These are phyloP conservation scores for Mimumesa dahlbomi DNA, from an alignment of 2,888 invertebrate species.

Conservation along the genomic window DNA sequence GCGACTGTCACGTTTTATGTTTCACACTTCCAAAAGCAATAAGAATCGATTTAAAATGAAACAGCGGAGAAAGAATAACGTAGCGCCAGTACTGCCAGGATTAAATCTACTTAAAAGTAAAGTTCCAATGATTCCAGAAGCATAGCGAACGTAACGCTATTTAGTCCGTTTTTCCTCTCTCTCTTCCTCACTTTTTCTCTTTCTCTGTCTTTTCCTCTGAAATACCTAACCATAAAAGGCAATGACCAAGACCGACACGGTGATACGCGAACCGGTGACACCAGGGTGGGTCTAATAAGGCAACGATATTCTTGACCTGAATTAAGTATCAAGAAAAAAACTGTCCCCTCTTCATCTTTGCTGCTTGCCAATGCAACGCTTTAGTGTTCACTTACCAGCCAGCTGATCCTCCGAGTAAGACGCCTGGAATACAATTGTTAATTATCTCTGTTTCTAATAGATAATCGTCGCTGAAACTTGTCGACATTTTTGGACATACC, in stretches of 20 bases:
- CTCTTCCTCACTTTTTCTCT: slow-evolving; percentile 4
- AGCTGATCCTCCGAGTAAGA: slow-evolving; percentile 95
- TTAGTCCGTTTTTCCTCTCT: slow-evolving; percentile 27
- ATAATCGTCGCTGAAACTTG: no score
- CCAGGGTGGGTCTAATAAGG: slow-evolving; percentile 75
- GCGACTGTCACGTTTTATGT: no score
- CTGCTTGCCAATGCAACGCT: slow-evolving; percentile 77
- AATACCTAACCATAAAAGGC: slow-evolving; percentile 75
- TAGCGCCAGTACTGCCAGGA: no score
- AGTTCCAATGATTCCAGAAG: no score
- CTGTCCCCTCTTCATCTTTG: slow-evolving; percentile 63
- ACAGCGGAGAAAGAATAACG: no score
- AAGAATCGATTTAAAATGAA: no score
- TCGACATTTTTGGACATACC: no score
- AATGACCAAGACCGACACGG: slow-evolving; percentile 66
- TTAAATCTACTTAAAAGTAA: no score
- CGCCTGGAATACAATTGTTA: slow-evolving; percentile 83
- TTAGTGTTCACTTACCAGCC: slow-evolving; percentile 88
- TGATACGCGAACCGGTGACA: slow-evolving; percentile 50
- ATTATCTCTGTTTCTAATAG: background rate
- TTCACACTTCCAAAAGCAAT: no score
- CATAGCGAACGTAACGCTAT: no score
- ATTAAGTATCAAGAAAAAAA: slow-evolving; percentile 71
- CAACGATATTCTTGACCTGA: slow-evolving; percentile 78
- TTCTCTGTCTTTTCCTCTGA: slow-evolving; percentile 64